A percentile compares a stretch with the other conserved stretches of the same genome.
phyloP scores from a whole-genome alignment of 2,888 invertebrate genomes.

The Diploptera punctata region DNA sequence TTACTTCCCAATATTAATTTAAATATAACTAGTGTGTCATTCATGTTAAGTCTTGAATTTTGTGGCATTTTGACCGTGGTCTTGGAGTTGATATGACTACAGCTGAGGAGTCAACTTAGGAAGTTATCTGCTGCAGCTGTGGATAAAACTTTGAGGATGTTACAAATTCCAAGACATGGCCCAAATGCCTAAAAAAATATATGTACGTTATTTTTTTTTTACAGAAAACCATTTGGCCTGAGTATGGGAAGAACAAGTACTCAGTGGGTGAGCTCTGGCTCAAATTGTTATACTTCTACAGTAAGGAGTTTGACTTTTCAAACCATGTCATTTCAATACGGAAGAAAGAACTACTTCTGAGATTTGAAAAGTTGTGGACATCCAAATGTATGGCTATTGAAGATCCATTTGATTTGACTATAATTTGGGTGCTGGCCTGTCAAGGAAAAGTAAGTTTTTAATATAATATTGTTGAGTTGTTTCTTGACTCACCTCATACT shows the following conservation, averaged over 20 bases:
- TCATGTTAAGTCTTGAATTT: too few species aligned
- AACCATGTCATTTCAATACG: conserved; percentile 59
- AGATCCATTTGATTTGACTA: conserved; percentile 67
- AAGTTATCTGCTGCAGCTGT: too few species aligned
- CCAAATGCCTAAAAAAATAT: too few species aligned
- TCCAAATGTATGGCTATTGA: conserved; percentile 62
- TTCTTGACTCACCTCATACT: too few species aligned
- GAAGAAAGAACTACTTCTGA: conserved; percentile 55
- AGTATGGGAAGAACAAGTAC: conserved; percentile 55
- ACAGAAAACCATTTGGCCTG: conserved; percentile 54
- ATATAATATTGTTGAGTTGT: too few species aligned
- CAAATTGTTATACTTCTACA: conserved; percentile 61
- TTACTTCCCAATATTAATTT: too few species aligned
- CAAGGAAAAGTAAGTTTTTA: conserved; percentile 58
- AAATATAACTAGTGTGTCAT: too few species aligned
- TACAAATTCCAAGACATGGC: too few species aligned
- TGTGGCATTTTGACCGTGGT: too few species aligned
- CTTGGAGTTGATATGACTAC: too few species aligned
- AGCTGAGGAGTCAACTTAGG: too few species aligned
- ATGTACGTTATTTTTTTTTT: conserved; percentile 26
- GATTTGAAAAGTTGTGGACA: conserved; percentile 63
- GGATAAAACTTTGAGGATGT: too few species aligned
- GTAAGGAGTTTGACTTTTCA: conserved; percentile 59
- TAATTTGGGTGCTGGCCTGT: conserved; percentile 62
- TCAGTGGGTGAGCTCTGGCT: conserved; percentile 59